Conservation (phyloP, 2,113 vertebrate species). For the Crocuta crocuta region DNA sequence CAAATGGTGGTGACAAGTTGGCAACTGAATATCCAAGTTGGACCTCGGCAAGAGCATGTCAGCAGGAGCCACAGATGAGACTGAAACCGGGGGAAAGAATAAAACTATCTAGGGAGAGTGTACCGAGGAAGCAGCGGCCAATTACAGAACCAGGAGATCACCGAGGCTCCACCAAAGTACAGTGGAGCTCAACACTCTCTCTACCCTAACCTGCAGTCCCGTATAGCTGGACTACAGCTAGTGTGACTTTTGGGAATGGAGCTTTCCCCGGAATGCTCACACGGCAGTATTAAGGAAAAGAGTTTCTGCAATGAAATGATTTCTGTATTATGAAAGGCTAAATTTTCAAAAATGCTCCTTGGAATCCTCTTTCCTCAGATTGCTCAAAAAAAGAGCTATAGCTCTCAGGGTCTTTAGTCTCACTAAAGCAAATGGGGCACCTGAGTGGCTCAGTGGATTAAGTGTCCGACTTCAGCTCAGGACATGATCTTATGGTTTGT, state of each 20-base stretch:
- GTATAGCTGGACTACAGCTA: neutral
- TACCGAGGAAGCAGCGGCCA: conserved; percentile 10
- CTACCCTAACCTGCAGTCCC: neutral
- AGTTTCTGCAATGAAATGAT: conserved; percentile 53
- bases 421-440: neutral
- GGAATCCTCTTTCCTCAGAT: neutral
- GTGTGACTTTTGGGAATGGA: neutral
- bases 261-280: conserved; percentile 51
- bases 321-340: conserved; percentile 21
- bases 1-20: neutral
- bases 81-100: conserved; percentile 14
- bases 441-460: too few relatives aligned
- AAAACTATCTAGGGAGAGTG: neutral
- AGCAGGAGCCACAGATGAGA: neutral
- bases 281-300: conserved; percentile 32
- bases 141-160: conserved; percentile 40
- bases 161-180: neutral
- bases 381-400: neutral
- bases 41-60: conserved; percentile 41
- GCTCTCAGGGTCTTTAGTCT: neutral
- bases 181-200: neutral
- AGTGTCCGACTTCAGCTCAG: too few relatives aligned
- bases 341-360: neutral
- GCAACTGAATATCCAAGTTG: neutral
- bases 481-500: too few relatives aligned